Percentiles rank a stretch among this genome's conserved stretches.
Evolutionary conservation across 53 echinoderm and acorn worm genomes (phyloP).

Genomic region (Paelopatides confundens): DNA sequence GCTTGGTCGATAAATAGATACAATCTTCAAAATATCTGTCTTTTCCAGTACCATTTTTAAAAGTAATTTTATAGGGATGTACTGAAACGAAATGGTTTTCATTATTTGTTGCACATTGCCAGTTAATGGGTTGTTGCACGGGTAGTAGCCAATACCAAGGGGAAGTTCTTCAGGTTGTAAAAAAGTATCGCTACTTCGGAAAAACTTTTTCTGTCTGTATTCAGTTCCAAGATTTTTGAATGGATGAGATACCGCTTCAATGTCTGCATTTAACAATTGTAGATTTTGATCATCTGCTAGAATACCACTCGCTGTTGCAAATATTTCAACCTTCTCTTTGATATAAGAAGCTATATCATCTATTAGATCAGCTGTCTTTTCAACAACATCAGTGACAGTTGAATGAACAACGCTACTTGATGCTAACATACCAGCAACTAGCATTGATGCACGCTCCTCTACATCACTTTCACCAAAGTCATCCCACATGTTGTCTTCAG

Average conservation of each 20-base stretch:
- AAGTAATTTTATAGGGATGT: conserved; percentile 55
- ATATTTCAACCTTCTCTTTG: conserved; percentile 28
- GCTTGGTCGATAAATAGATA: conserved; percentile 28
- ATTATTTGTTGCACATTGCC: conserved; percentile 60
- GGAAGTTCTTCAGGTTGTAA: conserved; percentile 54
- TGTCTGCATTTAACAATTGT: conserved; percentile 21
- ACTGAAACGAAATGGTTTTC: conserved; percentile 60
- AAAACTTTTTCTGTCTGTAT: conserved; percentile 59
- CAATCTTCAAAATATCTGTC: conserved; percentile 55
- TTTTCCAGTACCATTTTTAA: conserved; percentile 49
- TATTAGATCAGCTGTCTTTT: conserved; percentile 47
- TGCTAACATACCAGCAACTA: conserved; percentile 44
- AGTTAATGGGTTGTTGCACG: conserved; percentile 37
- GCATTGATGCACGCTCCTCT: conserved; percentile 45
- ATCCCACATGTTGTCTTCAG: conserved; percentile 63
- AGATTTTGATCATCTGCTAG: conserved; percentile 43
- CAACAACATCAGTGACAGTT: conserved; percentile 46
- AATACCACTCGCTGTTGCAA: conserved; percentile 59
- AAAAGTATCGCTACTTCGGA: conserved; percentile 28
- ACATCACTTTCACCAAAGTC: conserved; percentile 50
- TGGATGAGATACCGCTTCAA: conserved; percentile 55
- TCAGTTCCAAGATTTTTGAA: conserved; percentile 61
- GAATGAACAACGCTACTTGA: conserved; percentile 59
- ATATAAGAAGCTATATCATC: conserved; percentile 51
- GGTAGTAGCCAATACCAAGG: conserved; percentile 59